Percentiles rank a stretch among this genome's conserved stretches.
These are phyloP conservation scores for Crossaster papposus DNA, from an alignment of 53 echinoderm and acorn worm species.

Conservation along the genomic window DNA sequence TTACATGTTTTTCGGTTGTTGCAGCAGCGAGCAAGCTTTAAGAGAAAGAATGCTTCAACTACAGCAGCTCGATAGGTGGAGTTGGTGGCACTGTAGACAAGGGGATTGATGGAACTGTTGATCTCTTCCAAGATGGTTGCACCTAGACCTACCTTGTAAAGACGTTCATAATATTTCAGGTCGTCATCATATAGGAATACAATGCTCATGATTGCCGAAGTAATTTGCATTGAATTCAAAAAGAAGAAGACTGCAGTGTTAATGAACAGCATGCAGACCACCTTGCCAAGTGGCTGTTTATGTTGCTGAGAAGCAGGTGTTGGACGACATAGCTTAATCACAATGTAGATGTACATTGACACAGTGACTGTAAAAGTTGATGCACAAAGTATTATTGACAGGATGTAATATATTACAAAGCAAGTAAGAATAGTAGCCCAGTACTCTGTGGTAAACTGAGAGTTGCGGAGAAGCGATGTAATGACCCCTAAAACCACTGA, in stretches of 20 bases:
- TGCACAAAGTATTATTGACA: no score
- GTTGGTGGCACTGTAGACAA: background rate
- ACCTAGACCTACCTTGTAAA: background rate
- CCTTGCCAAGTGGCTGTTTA: background rate
- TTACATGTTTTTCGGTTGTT: background rate
- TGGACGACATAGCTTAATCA: background rate
- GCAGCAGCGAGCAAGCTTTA: background rate
- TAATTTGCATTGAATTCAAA: background rate
- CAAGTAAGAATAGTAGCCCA: no score
- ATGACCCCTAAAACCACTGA: background rate
- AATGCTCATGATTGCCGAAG: background rate
- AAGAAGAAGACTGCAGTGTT: background rate
- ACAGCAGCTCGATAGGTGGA: background rate
- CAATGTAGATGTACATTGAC: background rate
- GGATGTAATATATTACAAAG: no score
- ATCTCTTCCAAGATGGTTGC: background rate
- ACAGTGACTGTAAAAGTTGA: background rate
- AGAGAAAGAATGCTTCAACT: background rate
- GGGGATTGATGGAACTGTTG: background rate
- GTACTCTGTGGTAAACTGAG: background rate
- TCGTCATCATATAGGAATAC: no score
- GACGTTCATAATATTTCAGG: background rate
- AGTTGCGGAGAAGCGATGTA: background rate
- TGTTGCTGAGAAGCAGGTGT: background rate
- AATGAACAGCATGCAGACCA: background rate